Evolutionary conservation across 37 sponge, comb jelly and placozoan genomes (phyloP), one percentile per base, ranked within the genome.

Genomic region (Oscarella lobularis): DNA sequence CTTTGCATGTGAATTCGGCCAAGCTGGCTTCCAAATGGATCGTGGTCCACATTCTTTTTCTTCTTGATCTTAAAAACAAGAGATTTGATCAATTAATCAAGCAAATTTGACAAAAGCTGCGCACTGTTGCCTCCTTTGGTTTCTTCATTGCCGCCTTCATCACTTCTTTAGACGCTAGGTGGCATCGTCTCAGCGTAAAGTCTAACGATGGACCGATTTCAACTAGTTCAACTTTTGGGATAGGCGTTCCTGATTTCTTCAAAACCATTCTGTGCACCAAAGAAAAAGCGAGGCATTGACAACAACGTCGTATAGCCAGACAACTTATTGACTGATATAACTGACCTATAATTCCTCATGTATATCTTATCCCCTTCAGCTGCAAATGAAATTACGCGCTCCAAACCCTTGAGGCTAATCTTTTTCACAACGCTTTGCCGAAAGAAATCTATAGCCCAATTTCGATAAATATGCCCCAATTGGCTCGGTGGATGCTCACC

Each of bases 1-100:
- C 88, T 85, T 67, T 89, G n/a, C 93, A 96, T 96, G 83, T 96
- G 98, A 2, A 96, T 81, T 38, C 88, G 76, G 5, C 91, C 98
- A 35, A 89, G 68, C 80, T 93, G 92, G 1, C 79, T 78, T 0
- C 98, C 98, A 84, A 89, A 89, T n/a, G 76, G 34, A 79, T 96
- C 91, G 30, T 79, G 72, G 31, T 83, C 80, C 0, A 92, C 83
- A 75, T 96, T 96, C 89, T 92, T 96, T 38, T 78, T 74, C n/a
- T 83, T 87, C 34, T 80, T 87, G 0, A 77, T 74, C 95, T 94
- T 78, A 77, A 33, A 31, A 2, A 55, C 2, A 31, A 40, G 33
- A 76, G 33, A 2, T 2, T 3, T 32, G n/a, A n/a, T n/a, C n/a
- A n/a, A n/a, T n/a, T n/a, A n/a, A 2, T 66, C 2, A 2, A 33